Conservation (phyloP, 1,140 invertebrate genomes). For the Globodera ellingtonae region DNA sequence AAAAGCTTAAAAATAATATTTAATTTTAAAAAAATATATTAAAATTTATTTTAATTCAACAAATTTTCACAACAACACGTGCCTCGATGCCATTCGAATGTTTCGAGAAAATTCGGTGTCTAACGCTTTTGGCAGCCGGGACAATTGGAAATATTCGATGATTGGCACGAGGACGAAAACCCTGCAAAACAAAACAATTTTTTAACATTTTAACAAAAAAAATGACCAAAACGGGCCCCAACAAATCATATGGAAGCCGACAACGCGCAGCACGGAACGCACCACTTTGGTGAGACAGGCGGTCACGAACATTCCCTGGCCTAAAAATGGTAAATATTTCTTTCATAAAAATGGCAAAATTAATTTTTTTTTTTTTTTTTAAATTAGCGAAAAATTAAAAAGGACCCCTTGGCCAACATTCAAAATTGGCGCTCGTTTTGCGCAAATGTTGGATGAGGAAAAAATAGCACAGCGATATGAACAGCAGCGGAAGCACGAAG, state of each 20-base stretch:
- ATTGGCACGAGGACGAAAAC: constrained; percentile 49
- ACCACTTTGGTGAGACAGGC: constrained; percentile 44
- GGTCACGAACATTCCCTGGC: constrained; percentile 47
- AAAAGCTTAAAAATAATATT: constrained; percentile 45
- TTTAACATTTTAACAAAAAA: too few species aligned
- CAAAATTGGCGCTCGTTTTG: constrained; percentile 41
- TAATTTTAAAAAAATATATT: not conserved
- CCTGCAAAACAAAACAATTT: not conserved
- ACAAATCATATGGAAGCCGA: constrained; percentile 54
- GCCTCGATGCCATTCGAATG: constrained; percentile 51
- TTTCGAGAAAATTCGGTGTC: constrained; percentile 33
- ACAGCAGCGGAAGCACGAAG: constrained; percentile 45
- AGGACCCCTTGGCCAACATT: not conserved
- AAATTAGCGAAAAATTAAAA: too few species aligned
- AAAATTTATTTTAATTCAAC: constrained; percentile 3
- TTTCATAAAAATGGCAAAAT: too few species aligned
- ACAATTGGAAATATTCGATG: constrained; percentile 45
- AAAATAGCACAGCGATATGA: constrained; percentile 52
- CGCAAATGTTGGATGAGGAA: constrained; percentile 41
- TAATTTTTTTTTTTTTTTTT: too few species aligned
- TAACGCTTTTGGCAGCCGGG: constrained; percentile 15
- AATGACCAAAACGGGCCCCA: constrained; percentile 53
- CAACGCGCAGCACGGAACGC: constrained; percentile 49
- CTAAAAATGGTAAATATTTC: too few species aligned
- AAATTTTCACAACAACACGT: not conserved